Base-by-base conservation (phyloP, 2,113 vertebrate species). In the Corydoras maculifer region DNA sequence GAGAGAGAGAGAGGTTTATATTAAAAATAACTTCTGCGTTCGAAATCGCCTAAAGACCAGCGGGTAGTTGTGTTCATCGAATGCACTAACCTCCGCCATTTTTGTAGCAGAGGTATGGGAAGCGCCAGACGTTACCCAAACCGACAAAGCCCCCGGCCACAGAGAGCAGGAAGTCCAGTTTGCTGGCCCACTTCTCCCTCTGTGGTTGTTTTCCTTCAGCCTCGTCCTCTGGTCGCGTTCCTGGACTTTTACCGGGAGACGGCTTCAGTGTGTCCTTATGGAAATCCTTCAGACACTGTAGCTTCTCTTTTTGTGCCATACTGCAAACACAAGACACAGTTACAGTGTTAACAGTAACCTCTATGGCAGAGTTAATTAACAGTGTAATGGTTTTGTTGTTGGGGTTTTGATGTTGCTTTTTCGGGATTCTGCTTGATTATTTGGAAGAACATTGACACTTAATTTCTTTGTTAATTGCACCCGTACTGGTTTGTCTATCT, bases 81-180 rank as follows among this genome's bases (percentile, higher is more conserved):
- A 43, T 8, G 14, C 2, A 49, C 90, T 88, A 76, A 98, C 97
- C 97, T 91, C 97, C 97, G 81, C 97, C 96, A 9, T 99, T 99
- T 78, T 99, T 99, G 85, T 99, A 99, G 93, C 96, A 99, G 91
- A 99, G 97, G 86, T 98, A 98, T 6, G 96, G 97, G 70, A 99
- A 99, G 8, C 97, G 91, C 97, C 97, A 99, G 64, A 99, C 94
- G 0, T 98, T 99, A 81, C 97, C 97, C 77, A 98, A 91, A 51
- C 97, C 97, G 3, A 99, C 95, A 13, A 99, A 98, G 75, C 97
- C 97, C 0, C 97, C 96, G 0, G 97, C 97, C 84, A 99, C 96
- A 0, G 96, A 99, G 53, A 99, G 91, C 87, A 99, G 86, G 82
- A 99, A 98, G 90, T 98, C 97, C 66, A 99, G 93, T 89, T 97